Conservation (phyloP, 2,888 invertebrate species). For the Phaedon cochleariae region DNA sequence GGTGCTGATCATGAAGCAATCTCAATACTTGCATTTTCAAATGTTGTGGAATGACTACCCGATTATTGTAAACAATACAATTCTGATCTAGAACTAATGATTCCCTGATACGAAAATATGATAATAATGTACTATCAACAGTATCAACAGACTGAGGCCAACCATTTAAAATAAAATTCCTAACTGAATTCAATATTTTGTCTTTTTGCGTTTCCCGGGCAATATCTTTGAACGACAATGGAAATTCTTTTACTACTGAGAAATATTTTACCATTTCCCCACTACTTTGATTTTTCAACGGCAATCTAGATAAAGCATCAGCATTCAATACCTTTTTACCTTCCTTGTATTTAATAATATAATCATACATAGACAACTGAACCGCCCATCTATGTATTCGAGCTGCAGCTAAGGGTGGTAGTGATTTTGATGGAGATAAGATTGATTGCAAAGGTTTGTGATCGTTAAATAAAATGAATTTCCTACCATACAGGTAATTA, state of each 20-base stretch:
- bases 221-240: background rate
- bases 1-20: conserved; percentile 10
- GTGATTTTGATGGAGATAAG: no score
- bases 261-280: background rate
- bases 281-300: background rate
- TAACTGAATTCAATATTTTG: background rate
- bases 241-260: background rate
- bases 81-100: background rate
- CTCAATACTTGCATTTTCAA: background rate
- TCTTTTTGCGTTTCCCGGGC: background rate
- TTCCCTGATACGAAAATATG: background rate
- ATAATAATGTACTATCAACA: background rate
- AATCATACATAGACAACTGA: background rate
- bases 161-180: background rate
- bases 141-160: background rate
- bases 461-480: no score
- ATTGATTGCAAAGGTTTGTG: no score
- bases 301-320: background rate
- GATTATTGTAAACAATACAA: background rate
- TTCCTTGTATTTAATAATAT: background rate
- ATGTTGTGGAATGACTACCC: background rate
- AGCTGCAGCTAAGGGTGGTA: no score
- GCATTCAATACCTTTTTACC: conserved; percentile 1
- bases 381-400: background rate
- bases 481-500: no score